phyloP scores from a whole-genome alignment of 2,113 vertebrate species.

The Syngnathus floridae region DNA sequence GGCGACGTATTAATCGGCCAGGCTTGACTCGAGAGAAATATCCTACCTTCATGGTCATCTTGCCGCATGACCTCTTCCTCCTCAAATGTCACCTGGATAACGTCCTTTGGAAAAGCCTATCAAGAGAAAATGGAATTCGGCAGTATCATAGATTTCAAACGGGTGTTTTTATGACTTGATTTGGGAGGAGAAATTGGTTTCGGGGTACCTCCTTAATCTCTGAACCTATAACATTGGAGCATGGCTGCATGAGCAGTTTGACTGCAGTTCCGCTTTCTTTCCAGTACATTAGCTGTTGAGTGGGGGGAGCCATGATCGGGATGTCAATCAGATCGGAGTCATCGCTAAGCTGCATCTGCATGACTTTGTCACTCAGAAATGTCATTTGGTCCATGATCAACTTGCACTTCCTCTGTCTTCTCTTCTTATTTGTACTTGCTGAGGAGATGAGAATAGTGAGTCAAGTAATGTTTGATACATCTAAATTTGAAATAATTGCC shows the following conservation, averaged over 20 bases:
- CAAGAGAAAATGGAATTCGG: constrained; percentile 1
- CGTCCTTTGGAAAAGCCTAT: constrained; percentile 55
- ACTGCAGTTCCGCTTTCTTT: constrained; percentile 74
- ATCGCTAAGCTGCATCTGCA: constrained; percentile 74
- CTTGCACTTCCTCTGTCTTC: constrained; percentile 71
- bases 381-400: constrained; percentile 81
- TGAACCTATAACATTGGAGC: constrained; percentile 53
- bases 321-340: constrained; percentile 63
- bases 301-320: constrained; percentile 82
- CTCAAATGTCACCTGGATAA: constrained; percentile 24
- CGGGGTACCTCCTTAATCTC: constrained; percentile 63
- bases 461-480: not conserved
- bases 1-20: not conserved
- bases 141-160: no score
- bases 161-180: not conserved
- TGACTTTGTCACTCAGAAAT: constrained; percentile 72
- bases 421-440: constrained; percentile 52
- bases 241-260: constrained; percentile 67
- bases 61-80: constrained; percentile 35
- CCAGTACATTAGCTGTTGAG: constrained; percentile 78
- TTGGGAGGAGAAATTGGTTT: not conserved
- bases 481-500: no score
- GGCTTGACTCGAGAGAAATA: not conserved
- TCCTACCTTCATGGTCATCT: constrained; percentile 40
- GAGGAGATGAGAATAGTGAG: constrained; percentile 6